Conservation (phyloP, 2,797 vertebrate species). For the Notolepis coatsorum region DNA sequence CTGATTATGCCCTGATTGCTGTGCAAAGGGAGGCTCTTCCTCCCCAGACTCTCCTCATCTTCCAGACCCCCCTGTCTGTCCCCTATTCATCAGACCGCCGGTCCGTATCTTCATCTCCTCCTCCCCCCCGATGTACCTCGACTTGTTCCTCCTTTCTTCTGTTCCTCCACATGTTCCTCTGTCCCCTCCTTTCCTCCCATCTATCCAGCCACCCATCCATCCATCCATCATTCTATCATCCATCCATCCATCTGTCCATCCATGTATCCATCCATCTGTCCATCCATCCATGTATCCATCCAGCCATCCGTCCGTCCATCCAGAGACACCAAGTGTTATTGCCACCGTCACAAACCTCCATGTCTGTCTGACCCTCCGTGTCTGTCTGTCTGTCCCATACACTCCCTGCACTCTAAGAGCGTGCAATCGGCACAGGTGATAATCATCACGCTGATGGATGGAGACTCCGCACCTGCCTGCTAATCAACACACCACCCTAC, state of each 20-base stretch:
- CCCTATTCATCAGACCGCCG: constrained; percentile 49
- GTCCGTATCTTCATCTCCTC: constrained; percentile 12
- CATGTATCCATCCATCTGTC: too few relatives aligned
- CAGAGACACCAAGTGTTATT: too few relatives aligned
- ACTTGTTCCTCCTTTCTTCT: not conserved
- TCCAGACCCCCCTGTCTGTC: constrained; percentile 37
- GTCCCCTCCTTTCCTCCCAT: too few relatives aligned
- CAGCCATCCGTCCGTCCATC: not conserved
- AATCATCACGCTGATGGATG: too few relatives aligned
- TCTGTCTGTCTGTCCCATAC: constrained; percentile 30
- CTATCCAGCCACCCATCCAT: constrained; percentile 20
- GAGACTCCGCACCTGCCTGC: too few relatives aligned
- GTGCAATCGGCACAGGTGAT: too few relatives aligned
- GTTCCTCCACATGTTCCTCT: not conserved
- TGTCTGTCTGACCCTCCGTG: not conserved
- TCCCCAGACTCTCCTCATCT: not conserved
- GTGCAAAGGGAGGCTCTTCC: constrained; percentile 50
- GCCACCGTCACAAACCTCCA: not conserved
- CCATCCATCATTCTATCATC: not conserved
- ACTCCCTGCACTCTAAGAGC: too few relatives aligned
- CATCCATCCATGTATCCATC: not conserved
- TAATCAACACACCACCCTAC: too few relatives aligned
- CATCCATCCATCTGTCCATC: not conserved
- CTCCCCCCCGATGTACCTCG: not conserved
- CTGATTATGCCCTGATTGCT: constrained; percentile 73